Evolutionary conservation across 2,113 vertebrate genomes (phyloP).

Genomic region (Scomber japonicus): DNA sequence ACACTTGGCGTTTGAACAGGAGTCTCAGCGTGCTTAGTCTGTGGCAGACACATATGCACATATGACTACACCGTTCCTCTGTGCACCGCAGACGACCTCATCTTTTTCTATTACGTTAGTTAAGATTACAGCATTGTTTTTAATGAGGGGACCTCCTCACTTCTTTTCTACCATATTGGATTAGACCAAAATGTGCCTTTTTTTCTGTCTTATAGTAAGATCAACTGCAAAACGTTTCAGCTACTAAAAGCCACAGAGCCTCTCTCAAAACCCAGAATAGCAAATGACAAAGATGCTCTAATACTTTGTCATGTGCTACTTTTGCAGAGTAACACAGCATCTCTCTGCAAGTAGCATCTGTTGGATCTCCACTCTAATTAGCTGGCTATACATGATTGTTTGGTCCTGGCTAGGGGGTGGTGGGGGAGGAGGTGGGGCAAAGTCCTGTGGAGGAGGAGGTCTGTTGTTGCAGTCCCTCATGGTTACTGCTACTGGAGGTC

Average conservation of each 20-base stretch:
- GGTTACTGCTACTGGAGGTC: background rate
- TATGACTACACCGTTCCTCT: slow-evolving; percentile 17
- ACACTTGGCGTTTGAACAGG: slow-evolving; percentile 56
- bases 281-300: background rate
- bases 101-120: background rate
- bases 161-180: background rate
- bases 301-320: background rate
- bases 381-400: background rate
- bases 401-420: background rate
- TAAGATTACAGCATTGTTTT: background rate
- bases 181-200: background rate
- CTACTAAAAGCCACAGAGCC: background rate
- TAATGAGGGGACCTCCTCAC: background rate
- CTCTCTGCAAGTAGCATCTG: background rate
- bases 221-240: background rate
- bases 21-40: slow-evolving; percentile 45
- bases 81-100: slow-evolving; percentile 45
- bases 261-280: background rate
- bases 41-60: slow-evolving; percentile 17
- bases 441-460: slow-evolving; percentile 19
- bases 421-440: background rate
- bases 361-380: slow-evolving; percentile 4
- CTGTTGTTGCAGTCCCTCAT: background rate
- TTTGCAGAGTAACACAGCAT: background rate
- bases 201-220: background rate